Evolutionary conservation across 2,113 vertebrate species (phyloP).

Genomic region (Mugil cephalus): DNA sequence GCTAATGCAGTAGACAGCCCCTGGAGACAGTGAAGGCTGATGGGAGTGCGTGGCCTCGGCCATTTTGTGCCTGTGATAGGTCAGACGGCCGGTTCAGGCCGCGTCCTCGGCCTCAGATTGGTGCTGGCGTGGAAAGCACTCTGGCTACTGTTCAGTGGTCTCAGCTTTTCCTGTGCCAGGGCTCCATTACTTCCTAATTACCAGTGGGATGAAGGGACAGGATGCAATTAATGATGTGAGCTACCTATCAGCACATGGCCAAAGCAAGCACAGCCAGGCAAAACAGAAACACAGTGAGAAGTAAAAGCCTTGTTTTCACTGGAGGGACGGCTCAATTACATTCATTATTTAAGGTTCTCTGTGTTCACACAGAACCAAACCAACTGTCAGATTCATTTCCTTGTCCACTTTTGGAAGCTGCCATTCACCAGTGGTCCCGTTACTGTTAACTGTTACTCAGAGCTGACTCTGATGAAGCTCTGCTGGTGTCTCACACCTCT

Average conservation of each 20-base stretch:
- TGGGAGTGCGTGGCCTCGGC: slow-evolving; percentile 52
- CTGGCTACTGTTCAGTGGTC: slow-evolving; percentile 43
- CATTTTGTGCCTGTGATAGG: slow-evolving; percentile 49
- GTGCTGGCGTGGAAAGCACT: slow-evolving; percentile 43
- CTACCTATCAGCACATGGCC: slow-evolving; percentile 43
- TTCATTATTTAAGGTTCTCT: slow-evolving; percentile 19
- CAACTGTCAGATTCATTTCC: slow-evolving; percentile 4
- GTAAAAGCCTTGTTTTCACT: slow-evolving; percentile 24
- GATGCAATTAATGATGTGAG: slow-evolving; percentile 60
- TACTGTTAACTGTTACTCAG: too few species aligned
- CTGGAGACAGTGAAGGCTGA: slow-evolving; percentile 46
- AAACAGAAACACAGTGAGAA: slow-evolving; percentile 1
- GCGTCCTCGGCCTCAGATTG: slow-evolving; percentile 39
- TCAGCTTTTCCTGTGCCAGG: slow-evolving; percentile 62
- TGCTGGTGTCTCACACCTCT: slow-evolving; percentile 24
- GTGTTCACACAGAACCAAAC: background rate
- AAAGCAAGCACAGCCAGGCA: slow-evolving; percentile 25
- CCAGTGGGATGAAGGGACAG: slow-evolving; percentile 67
- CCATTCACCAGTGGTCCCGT: background rate
- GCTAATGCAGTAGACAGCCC: slow-evolving; percentile 57
- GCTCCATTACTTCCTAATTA: slow-evolving; percentile 74
- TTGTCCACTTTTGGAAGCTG: background rate
- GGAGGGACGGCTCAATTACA: background rate
- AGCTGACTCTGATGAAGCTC: background rate
- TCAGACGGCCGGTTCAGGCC: slow-evolving; percentile 14